A percentile compares a stretch with the other conserved stretches of the same genome.
Conservation (phyloP, 2,797 vertebrate genomes). For the Characodon lateralis region DNA sequence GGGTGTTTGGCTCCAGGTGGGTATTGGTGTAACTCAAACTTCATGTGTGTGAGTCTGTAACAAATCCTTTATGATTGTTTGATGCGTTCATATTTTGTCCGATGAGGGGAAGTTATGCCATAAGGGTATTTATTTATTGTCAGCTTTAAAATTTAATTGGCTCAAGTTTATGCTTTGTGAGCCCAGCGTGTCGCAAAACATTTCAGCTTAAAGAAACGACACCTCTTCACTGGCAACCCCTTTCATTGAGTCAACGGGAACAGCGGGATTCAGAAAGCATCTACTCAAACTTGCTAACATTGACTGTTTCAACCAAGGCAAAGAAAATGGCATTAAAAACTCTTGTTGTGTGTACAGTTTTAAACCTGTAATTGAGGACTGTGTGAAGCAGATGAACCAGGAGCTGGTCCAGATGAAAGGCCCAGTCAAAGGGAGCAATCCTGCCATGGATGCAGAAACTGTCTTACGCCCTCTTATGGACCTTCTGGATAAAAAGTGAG, state of each 20-base stretch:
- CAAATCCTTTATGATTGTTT: conserved; percentile 27
- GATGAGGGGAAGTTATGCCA: conserved; percentile 23
- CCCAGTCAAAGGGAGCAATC: conserved; percentile 85
- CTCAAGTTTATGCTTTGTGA: conserved; percentile 14
- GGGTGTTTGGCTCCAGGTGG: conserved; percentile 92
- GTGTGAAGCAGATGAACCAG: conserved; percentile 93
- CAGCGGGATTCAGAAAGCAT: conserved; percentile 13
- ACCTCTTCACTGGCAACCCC: conserved; percentile 11
- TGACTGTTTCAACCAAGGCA: background rate
- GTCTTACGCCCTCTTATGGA: conserved; percentile 97
- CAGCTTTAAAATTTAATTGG: conserved; percentile 36
- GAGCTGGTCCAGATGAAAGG: conserved; percentile 93
- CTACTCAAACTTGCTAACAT: background rate
- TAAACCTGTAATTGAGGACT: conserved; percentile 91
- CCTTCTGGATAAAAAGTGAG: conserved; percentile 95
- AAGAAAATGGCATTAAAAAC: background rate
- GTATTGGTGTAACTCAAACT: conserved; percentile 13
- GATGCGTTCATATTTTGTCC: conserved; percentile 23
- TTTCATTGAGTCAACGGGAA: conserved; percentile 16
- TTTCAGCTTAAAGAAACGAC: conserved; percentile 36
- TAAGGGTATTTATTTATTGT: conserved; percentile 26
- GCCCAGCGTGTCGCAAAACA: conserved; percentile 32
- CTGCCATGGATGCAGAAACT: conserved; percentile 91
- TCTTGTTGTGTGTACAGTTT: conserved; percentile 81
- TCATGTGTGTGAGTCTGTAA: background rate